A percentile compares a stretch with the other conserved stretches of the same genome.
Conservation (phyloP, 2,888 invertebrate species). For the Trisateles emortualis region DNA sequence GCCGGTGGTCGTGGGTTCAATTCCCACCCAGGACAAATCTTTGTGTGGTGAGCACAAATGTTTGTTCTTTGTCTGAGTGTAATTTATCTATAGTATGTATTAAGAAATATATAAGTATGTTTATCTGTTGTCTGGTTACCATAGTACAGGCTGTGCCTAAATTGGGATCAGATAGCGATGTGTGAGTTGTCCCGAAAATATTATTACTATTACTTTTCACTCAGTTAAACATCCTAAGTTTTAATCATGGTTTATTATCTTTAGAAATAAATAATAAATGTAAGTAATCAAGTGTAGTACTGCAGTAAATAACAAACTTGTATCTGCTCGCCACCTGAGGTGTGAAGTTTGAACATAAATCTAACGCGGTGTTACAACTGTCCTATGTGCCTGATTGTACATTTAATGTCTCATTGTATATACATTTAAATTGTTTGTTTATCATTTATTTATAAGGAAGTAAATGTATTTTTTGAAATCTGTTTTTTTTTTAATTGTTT, state of each 20-base stretch:
- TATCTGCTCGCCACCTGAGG: conserved; percentile 39
- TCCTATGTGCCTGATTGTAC: background rate
- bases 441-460: background rate
- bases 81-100: no score
- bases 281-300: conserved; percentile 14
- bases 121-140: no score
- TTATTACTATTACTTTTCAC: no score
- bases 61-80: no score
- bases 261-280: conserved; percentile 11
- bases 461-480: background rate
- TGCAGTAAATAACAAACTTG: conserved; percentile 42
- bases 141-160: no score
- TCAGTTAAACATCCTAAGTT: background rate
- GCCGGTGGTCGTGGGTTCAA: no score
- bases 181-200: no score
- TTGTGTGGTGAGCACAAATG: no score
- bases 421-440: conserved; percentile 7
- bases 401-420: conserved; percentile 4
- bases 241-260: background rate
- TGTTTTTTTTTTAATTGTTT: background rate
- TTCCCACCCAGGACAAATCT: no score
- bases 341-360: conserved; percentile 48
- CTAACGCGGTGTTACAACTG: conserved; percentile 2
- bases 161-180: no score
- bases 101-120: no score